Percentiles rank a stretch among this genome's conserved stretches.
These are phyloP conservation scores for Mellilla xanthometata DNA, from an alignment of 2,888 invertebrate genomes.

Conservation along the genomic window DNA sequence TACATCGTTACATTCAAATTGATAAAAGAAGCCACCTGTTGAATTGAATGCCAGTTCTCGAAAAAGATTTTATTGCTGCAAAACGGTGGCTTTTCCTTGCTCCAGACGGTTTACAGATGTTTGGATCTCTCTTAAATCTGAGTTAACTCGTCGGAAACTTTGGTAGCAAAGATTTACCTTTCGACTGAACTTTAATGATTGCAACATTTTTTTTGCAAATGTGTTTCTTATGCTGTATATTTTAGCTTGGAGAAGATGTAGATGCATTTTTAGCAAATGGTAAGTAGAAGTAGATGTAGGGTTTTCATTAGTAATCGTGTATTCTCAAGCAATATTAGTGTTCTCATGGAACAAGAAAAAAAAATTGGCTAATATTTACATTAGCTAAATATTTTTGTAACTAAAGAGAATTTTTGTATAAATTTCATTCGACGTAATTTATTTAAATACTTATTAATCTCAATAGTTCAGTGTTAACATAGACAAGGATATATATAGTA, in stretches of 20 bases:
- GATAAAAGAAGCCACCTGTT: constrained; percentile 75
- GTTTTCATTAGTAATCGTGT: constrained; percentile 41
- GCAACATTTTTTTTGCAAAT: constrained; percentile 39
- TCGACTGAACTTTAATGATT: constrained; percentile 42
- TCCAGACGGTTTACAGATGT: constrained; percentile 52
- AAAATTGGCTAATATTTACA: too few species aligned
- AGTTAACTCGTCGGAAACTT: constrained; percentile 42
- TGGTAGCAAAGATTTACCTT: constrained; percentile 55
- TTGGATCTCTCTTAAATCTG: constrained; percentile 32
- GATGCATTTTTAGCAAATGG: neutral
- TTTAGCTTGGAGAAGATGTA: neutral
- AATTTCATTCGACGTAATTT: too few species aligned
- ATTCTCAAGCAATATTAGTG: constrained; percentile 64
- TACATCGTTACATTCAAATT: constrained; percentile 75
- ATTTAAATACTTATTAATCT: too few species aligned
- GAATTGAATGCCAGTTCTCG: constrained; percentile 55
- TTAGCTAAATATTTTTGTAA: too few species aligned
- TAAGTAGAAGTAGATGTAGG: neutral
- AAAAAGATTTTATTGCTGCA: constrained; percentile 71
- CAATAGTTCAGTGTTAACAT: too few species aligned
- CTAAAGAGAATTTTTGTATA: too few species aligned
- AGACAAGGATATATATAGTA: too few species aligned
- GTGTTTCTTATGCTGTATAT: constrained; percentile 40
- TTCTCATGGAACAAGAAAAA: too few species aligned
- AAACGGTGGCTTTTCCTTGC: constrained; percentile 50